Base-by-base conservation (phyloP, 2,797 vertebrate species). In the Falco peregrinus region DNA sequence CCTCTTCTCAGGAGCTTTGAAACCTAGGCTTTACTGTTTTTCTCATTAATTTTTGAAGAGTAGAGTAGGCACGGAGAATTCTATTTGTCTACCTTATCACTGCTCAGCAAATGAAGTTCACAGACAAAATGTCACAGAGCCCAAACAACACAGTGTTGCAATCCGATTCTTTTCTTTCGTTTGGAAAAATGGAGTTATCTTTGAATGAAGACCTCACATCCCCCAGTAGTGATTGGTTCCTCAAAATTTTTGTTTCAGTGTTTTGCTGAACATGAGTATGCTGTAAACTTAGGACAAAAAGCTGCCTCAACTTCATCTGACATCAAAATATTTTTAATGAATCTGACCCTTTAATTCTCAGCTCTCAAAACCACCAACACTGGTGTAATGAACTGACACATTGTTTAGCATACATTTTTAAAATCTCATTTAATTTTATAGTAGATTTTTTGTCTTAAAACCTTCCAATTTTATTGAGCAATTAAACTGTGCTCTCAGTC, bases 361-460 rank as follows among this genome's bases (percentile, higher is more conserved):
- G 84, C 37, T 95, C 76, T 93, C 57, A 81, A 89, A 89, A 67
- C 79, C 71, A 91, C 80, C 76, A 93, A 91, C 85, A 77, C 47
- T 68, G 50, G 54, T 37, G 8, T 67, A 95, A 95, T 73, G 75
- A 96, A 96, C 91, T 96, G 90, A 89, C 86, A 96, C 69, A 96
- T 89, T 96, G 91, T 94, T 98, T 96, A 95, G 97, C 84, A 92
- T 84, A 97, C 50, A 94, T 97, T 97, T 97, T 97, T 95, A 7
- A 93, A 96, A 98, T 98, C 96, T 97, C 96, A 98, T 98, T 98
- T 98, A 97, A 95, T 97, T 98, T 98, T 97, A 97, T 96, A 82
- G 92, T 50, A 85, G 91, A 90, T 78, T 96, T 97, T 96, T 96
- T 70, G 41, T 93, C 84, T 90, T 93, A 95, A 95, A 96, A 88